Evolutionary conservation across 2,888 invertebrate genomes (phyloP).

Genomic region (Drosophila phalerata): DNA sequence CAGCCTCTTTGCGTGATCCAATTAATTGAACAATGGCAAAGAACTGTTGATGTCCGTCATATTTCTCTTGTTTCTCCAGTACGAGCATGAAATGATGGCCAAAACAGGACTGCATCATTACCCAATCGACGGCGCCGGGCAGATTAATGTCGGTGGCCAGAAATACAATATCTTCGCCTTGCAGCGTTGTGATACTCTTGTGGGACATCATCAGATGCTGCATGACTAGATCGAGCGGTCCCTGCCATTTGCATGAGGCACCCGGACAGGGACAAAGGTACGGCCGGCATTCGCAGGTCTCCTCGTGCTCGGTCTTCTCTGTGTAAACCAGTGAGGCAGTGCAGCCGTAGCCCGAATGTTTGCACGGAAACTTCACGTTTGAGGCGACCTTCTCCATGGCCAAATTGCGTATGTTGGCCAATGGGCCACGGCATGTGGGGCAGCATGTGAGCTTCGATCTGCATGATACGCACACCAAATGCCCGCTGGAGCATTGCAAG

Average conservation of each 20-base stretch:
- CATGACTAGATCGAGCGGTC: slow-evolving; percentile 99
- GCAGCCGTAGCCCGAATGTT: slow-evolving; percentile 98
- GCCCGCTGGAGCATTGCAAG: slow-evolving; percentile 99
- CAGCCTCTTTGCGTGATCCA: slow-evolving; percentile 99
- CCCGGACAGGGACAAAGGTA: slow-evolving; percentile 99
- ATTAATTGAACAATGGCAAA: slow-evolving; percentile 99
- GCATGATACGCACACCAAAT: slow-evolving; percentile 98
- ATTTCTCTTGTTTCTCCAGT: slow-evolving; percentile 98
- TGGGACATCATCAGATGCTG: slow-evolving; percentile 98
- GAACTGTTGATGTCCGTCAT: slow-evolving; percentile 98
- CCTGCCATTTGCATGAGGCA: slow-evolving; percentile 99
- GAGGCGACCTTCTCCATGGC: slow-evolving; percentile 99
- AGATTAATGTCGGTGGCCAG: slow-evolving; percentile 99
- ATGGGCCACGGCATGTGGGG: slow-evolving; percentile 98
- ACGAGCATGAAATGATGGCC: slow-evolving; percentile 99
- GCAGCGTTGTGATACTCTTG: slow-evolving; percentile 98
- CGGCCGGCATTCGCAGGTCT: slow-evolving; percentile 98
- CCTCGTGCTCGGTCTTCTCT: slow-evolving; percentile 99
- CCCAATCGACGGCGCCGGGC: slow-evolving; percentile 99
- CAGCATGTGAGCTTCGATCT: slow-evolving; percentile 98
- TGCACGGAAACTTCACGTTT: slow-evolving; percentile 99
- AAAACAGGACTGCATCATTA: slow-evolving; percentile 99
- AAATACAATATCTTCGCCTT: slow-evolving; percentile 99
- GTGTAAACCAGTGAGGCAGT: slow-evolving; percentile 95
- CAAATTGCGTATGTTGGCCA: slow-evolving; percentile 98